These are phyloP conservation scores for Drosophila percnosoma DNA, from an alignment of 2,888 invertebrate genomes.

Conservation along the genomic window DNA sequence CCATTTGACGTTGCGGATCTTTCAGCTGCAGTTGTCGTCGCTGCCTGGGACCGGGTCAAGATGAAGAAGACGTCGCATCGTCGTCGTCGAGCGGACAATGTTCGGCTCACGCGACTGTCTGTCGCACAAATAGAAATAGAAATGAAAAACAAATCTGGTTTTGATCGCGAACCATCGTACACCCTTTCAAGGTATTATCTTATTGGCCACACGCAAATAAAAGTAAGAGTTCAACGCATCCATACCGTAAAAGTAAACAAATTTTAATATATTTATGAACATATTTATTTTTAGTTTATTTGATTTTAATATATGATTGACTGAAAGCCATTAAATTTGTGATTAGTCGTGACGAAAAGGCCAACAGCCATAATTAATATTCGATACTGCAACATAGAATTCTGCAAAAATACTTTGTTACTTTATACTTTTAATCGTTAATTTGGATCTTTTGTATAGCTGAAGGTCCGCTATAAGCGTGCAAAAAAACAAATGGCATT, in stretches of 20 bases:
- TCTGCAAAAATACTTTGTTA: background rate
- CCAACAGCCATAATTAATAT: background rate
- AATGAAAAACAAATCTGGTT: constrained; percentile 10
- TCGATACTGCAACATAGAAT: background rate
- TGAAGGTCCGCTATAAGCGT: background rate
- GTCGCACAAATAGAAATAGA: constrained; percentile 39
- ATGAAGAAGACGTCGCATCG: constrained; percentile 36
- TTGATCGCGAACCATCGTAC: background rate
- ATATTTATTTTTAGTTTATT: background rate
- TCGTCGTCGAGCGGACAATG: constrained; percentile 35
- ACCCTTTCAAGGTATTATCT: constrained; percentile 10
- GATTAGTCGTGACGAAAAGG: background rate
- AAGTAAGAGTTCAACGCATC: background rate
- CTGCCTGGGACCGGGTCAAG: constrained; percentile 54
- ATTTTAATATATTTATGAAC: background rate
- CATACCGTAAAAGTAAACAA: background rate
- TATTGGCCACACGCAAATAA: background rate
- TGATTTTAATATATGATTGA: background rate
- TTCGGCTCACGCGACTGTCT: constrained; percentile 49
- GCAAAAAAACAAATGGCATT: background rate
- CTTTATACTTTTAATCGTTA: background rate
- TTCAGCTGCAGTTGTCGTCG: constrained; percentile 45
- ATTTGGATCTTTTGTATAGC: background rate
- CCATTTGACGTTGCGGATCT: constrained; percentile 62
- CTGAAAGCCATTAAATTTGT: background rate